phyloP scores from a whole-genome alignment of 2,888 invertebrate genomes.

The Frankliniella fusca region DNA sequence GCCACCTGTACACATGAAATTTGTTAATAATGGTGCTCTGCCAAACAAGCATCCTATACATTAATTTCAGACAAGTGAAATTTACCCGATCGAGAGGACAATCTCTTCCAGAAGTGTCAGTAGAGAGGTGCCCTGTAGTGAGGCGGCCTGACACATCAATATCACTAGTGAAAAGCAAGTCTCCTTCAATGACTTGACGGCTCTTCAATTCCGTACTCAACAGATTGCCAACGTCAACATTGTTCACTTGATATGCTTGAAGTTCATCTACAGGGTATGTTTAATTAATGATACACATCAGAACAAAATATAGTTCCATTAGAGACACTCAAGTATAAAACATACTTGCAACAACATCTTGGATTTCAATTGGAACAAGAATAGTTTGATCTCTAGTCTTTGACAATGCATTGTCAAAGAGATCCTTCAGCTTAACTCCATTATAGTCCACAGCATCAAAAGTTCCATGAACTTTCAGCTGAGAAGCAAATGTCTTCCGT shows the following conservation, averaged over 20 bases:
- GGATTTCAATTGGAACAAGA: not conserved
- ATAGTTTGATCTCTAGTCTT: not conserved
- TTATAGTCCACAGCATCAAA: not conserved
- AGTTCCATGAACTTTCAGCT: not conserved
- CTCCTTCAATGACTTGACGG: not conserved
- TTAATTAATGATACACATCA: not conserved
- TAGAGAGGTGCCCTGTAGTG: not conserved
- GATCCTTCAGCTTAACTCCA: not conserved
- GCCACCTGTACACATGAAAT: not conserved
- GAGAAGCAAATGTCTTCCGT: conserved; percentile 2
- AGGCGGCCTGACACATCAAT: not conserved
- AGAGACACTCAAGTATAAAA: not conserved
- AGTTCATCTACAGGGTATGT: not conserved
- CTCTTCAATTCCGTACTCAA: not conserved
- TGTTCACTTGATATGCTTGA: not conserved
- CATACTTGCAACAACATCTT: not conserved
- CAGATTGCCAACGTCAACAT: not conserved
- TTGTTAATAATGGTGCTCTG: not conserved
- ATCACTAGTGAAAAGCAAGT: not conserved
- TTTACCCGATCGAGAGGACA: not conserved
- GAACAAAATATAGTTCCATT: not conserved
- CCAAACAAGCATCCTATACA: too few relatives aligned
- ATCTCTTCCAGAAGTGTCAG: not conserved
- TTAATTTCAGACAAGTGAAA: not conserved
- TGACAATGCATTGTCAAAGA: not conserved